Percentiles rank a stretch among this genome's conserved stretches.
These are phyloP conservation scores for Parus major DNA, from an alignment of 2,113 vertebrate genomes.

Conservation along the genomic window DNA sequence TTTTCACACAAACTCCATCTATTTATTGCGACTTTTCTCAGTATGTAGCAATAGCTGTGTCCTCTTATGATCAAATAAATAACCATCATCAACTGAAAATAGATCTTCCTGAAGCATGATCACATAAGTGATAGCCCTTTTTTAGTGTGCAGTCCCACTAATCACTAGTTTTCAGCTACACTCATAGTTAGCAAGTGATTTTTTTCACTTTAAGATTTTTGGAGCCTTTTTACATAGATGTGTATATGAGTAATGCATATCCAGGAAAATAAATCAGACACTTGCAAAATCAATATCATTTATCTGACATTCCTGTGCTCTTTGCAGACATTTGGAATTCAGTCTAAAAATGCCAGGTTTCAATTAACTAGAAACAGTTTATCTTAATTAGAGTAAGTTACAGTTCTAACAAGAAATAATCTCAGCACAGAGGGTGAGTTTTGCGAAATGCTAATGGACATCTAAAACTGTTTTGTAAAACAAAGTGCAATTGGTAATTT, in stretches of 20 bases:
- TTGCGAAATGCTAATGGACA: constrained; percentile 45
- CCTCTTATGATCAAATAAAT: not conserved
- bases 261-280: constrained; percentile 25
- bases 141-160: not conserved
- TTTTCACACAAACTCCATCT: not conserved
- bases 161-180: not conserved
- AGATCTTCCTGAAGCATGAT: not conserved
- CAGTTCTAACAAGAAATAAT: constrained; percentile 64
- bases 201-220: constrained; percentile 29
- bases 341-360: constrained; percentile 60
- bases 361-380: constrained; percentile 73
- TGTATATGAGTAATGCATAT: not conserved
- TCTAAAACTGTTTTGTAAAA: constrained; percentile 42
- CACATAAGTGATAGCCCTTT: not conserved
- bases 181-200: not conserved
- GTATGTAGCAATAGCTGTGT: not conserved
- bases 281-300: constrained; percentile 52
- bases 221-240: not conserved
- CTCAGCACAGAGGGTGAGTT: constrained; percentile 39
- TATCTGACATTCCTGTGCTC: constrained; percentile 55
- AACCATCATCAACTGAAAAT: not conserved
- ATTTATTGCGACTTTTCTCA: not conserved
- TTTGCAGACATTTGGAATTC: constrained; percentile 53
- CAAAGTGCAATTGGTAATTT: not conserved
- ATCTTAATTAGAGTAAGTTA: constrained; percentile 70